These are phyloP conservation scores for Limnodromus scolopaceus DNA, from an alignment of 2,797 vertebrate species.

Conservation along the genomic window DNA sequence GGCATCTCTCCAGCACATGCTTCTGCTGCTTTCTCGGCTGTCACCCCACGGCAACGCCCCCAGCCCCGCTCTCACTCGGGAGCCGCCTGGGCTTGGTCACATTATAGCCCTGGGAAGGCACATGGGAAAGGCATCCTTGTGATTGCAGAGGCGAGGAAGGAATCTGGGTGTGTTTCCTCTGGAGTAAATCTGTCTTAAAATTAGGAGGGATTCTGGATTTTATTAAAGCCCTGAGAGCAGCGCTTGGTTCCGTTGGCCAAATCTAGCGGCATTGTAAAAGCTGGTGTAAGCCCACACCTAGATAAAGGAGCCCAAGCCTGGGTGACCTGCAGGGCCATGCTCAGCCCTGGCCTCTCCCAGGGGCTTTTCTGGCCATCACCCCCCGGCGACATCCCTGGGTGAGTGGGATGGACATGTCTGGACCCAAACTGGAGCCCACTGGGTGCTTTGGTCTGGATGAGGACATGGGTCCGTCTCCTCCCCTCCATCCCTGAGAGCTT, in stretches of 20 bases:
- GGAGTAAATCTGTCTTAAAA: neutral
- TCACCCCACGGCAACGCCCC: neutral
- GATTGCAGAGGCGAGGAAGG: neutral
- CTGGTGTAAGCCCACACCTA: neutral
- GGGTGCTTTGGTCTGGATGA: neutral
- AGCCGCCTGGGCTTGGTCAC: neutral
- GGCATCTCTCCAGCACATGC: neutral
- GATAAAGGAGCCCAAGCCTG: neutral
- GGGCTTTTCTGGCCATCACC: neutral
- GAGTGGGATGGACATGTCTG: neutral
- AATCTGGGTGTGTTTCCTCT: slow-evolving; percentile 25
- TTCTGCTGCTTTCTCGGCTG: neutral
- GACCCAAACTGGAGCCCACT: neutral
- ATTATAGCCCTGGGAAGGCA: neutral
- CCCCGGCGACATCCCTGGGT: too few relatives aligned
- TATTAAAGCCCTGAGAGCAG: neutral
- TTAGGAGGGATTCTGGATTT: neutral
- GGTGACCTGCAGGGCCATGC: neutral
- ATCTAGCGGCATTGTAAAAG: neutral
- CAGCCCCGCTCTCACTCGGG: rapidly evolving
- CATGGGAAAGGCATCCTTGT: neutral
- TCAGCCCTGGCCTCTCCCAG: neutral
- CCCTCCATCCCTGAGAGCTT: neutral
- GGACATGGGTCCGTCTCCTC: neutral
- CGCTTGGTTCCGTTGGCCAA: neutral